Evolutionary conservation across 2,113 vertebrate species (phyloP), one percentile per base, ranked within the genome.

Genomic region (Callospermophilus lateralis): DNA sequence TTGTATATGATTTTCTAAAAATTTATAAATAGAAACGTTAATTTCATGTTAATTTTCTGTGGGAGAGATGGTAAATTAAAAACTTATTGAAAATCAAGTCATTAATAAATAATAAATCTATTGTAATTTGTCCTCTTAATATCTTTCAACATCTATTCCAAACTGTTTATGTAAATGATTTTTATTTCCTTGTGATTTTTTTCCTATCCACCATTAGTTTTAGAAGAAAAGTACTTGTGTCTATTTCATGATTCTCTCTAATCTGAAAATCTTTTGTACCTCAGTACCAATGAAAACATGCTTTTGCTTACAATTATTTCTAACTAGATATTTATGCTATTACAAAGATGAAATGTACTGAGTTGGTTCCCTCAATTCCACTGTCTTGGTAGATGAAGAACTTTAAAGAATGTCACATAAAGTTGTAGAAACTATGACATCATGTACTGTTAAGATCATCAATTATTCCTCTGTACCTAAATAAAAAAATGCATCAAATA

Each of bases 361-460:
- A 77, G 2, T 7, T 91, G 28, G 17, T 73, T 84, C 42, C 65
- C 92, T 94, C 51, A 70, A 48, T 93, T 94, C 7, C 5, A 77
- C 39, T 96, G 8, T 84, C 16, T 94, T 95, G 53, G n/a, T 68
- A 67, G 8, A 86, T 24, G 15, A 22, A 89, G 65, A 87, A 94
- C 81, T 95, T 90, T 91, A 94, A 94, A 93, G 39, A 95, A 45
- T 89, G 30, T 93, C n/a, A 72, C 16, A 39, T 65, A 32, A 80
- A 95, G 68, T 97, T 95, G n/a, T 85, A 93, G 39, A 84, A 95
- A 92, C 84, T 85, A 65, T 90, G 80, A 77, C 37, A 48, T 89
- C 80, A 78, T 83, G 9, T 70, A 67, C 24, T 77, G 1, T 76
- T 90, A 90, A 94, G 91, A 86, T 42, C 45, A 84, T 26, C 51